These are phyloP conservation scores for Campodea augens DNA, from an alignment of 1,140 invertebrate species.

Conservation along the genomic window DNA sequence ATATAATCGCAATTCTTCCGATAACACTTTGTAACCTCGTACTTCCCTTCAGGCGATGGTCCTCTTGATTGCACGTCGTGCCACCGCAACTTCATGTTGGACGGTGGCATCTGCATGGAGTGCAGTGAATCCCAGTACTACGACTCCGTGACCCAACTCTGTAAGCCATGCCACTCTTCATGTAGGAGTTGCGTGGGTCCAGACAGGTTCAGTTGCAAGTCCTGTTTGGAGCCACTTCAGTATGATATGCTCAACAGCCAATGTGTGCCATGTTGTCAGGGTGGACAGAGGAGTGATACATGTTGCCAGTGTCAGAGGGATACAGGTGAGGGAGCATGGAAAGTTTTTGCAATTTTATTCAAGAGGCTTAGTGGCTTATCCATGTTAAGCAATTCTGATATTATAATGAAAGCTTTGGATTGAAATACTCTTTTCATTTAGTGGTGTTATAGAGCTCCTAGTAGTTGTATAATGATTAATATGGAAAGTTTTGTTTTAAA, in stretches of 20 bases:
- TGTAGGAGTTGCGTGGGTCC: slow-evolving; percentile 47
- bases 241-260: slow-evolving; percentile 48
- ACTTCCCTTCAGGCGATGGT: slow-evolving; percentile 33
- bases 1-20: not conserved
- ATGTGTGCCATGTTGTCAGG: slow-evolving; percentile 45
- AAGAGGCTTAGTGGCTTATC: slow-evolving; percentile 3
- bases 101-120: slow-evolving; percentile 49
- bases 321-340: slow-evolving; percentile 37
- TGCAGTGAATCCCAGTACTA: slow-evolving; percentile 51
- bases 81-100: slow-evolving; percentile 45
- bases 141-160: slow-evolving; percentile 41
- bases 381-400: slow-evolving; percentile 8
- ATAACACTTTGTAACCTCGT: not conserved
- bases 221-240: slow-evolving; percentile 39
- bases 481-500: not conserved
- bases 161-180: slow-evolving; percentile 42
- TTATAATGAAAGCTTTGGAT: not conserved
- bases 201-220: slow-evolving; percentile 43
- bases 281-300: slow-evolving; percentile 26
- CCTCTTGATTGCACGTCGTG: slow-evolving; percentile 50
- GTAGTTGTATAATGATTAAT: too few species aligned
- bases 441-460: too few species aligned
- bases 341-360: not conserved
- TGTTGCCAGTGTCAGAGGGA: slow-evolving; percentile 45
- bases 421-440: not conserved